Evolutionary conservation across 2,888 invertebrate species (phyloP).

Genomic region (Rhagium mordax): DNA sequence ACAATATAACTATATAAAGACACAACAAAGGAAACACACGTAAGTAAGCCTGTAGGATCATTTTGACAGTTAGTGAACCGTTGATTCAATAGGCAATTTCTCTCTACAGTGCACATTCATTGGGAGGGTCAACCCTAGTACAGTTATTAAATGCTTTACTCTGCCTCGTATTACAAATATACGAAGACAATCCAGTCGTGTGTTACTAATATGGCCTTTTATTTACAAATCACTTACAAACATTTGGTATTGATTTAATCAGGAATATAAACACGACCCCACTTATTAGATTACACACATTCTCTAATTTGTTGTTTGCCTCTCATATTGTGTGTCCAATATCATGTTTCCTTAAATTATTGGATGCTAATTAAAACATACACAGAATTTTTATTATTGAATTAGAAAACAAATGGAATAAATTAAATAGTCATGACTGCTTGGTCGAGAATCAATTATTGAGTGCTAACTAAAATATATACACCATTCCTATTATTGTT

Average conservation of each 20-base stretch:
- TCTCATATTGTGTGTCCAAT: neutral
- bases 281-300: conserved; percentile 18
- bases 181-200: conserved; percentile 51
- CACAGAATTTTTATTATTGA: no score
- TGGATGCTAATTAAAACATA: no score
- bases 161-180: conserved; percentile 56
- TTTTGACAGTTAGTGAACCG: conserved; percentile 67
- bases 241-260: conserved; percentile 48
- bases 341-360: neutral
- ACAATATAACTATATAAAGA: conserved; percentile 47
- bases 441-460: no score
- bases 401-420: no score
- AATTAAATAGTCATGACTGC: no score
- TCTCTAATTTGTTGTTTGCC: neutral
- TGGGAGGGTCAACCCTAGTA: conserved; percentile 55
- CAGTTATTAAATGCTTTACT: conserved; percentile 59
- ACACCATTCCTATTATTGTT: no score
- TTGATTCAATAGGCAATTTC: conserved; percentile 67
- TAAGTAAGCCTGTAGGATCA: conserved; percentile 55
- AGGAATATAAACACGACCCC: conserved; percentile 22
- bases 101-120: conserved; percentile 64
- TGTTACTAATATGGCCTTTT: conserved; percentile 51
- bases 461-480: no score
- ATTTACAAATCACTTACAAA: conserved; percentile 49
- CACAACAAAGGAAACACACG: conserved; percentile 51